Base-by-base conservation (phyloP, 1,140 invertebrate species). In the Heliconius eleuchia region DNA sequence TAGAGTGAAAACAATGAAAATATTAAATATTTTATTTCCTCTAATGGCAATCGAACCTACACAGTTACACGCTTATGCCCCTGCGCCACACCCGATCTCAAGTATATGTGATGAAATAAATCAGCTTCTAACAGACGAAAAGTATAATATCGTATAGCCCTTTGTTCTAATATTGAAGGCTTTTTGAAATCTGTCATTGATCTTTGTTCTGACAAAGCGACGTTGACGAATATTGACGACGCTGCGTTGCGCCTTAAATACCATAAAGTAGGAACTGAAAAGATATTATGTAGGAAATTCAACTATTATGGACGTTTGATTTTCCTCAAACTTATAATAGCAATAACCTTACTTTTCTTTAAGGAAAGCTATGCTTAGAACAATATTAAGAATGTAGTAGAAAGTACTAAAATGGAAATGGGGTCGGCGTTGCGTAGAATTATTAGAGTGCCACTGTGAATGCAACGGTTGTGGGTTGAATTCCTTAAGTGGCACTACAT, bases 81-180 rank as follows among this genome's bases (percentile, higher is more conserved):
- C 52, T 55, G 19, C 19, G 13, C 42, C 42, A 16, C 4, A 0
- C 16, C 13, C 16, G 42, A 16, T 13, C 13, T 46, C 0, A 46
- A 46, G 16, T 16, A 46, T 46, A 46, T 16, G 13, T 46, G 42
- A 46, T 46, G 42, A 16, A 46, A 46, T 46, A 46, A 46, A 46
- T 46, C 13, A 13, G 42, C 42, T 16, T n/a, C 6, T 30, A 66
- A 30, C 27, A 66, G 4, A 4, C 27, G 1, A 66, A 66, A 66
- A 66, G 27, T 66, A 66, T 66, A 66, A 66, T 66, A 66, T 11
- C 3, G 60, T 27, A 30, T 3, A 27, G 27, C 27, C 27, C n/a
- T 66, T 66, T 66, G 60, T 66, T 66, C 60, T n/a, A n/a, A 66
- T 66, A 66, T 66, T 66, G 60, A 27, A 30, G 60, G 60, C 27